Base-by-base conservation (phyloP, 2,888 invertebrate species). In the Aelia acuminata region DNA sequence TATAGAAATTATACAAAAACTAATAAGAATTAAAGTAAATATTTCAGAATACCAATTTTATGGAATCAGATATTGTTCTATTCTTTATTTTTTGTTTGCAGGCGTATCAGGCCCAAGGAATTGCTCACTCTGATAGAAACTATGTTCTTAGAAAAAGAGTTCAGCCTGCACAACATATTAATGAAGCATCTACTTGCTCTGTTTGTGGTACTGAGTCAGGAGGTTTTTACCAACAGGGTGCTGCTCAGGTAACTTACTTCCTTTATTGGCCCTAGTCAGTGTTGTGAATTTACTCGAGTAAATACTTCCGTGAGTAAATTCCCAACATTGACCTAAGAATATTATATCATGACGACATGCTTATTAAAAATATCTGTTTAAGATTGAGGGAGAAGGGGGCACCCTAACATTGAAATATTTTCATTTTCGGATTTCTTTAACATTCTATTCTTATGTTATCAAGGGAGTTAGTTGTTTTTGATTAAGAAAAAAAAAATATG, bases 81-180 rank as follows among this genome's bases (percentile, higher is more conserved):
- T 87, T 49, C 47, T 89, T 63, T 43, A 85, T 63, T 31, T 57
- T 63, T 31, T 63, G 49, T 26, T 53, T 87, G 47, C 92, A 93
- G 91, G 91, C 91, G n/a, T 94, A 93, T 91, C 93, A 94, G 88
- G 91, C 94, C 91, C 94, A 95, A 91, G 95, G 96, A 91, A 95
- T 96, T 91, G 94, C 95, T 22, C 96, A 96, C 91, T 93, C 94
- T 91, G 97, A 97, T 92, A 94, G 97, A 75, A 95, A 96, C 91
- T 97, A 97, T 93, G 95, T 95, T 53, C 93, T 97, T 88, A 94
- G 97, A 89, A 96, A 97, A 92, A 94, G 96, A 8, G 39, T 48
- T n/a, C 49, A n/a, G 15, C 87, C 80, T 15, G 75, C 80, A 13
- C 87, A 43, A n/a, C 87, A 75, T 50, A 22, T 84, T 20, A 48